Conservation (phyloP, 2,113 vertebrate species). For the Lophotis ruficrista region DNA sequence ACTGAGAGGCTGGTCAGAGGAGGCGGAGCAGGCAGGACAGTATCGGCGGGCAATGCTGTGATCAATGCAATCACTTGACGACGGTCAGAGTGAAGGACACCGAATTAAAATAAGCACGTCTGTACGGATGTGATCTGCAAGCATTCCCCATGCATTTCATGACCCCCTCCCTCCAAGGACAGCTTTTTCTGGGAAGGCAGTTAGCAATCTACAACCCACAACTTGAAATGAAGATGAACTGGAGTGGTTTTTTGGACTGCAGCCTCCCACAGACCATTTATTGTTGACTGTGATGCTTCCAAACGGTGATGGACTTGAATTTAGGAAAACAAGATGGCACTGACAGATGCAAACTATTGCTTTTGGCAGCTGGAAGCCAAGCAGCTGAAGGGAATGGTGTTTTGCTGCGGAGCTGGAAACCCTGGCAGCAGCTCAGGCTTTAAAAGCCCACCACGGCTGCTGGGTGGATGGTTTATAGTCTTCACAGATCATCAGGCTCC, state of each 20-base stretch:
- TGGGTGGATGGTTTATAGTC: neutral
- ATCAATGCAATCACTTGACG: fast-evolving
- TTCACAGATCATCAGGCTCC: neutral
- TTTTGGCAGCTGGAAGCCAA: constrained; percentile 53
- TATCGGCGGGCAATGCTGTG: fast-evolving
- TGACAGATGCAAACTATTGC: constrained; percentile 32
- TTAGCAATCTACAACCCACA: neutral
- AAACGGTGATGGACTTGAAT: neutral
- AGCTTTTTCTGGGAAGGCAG: neutral
- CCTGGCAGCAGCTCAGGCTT: constrained; percentile 1
- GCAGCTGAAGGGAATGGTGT: constrained; percentile 38
- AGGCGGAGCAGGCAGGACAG: neutral
- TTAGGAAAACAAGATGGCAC: constrained; percentile 14
- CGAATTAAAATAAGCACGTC: fast-evolving
- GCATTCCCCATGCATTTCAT: fast-evolving
- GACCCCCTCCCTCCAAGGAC: neutral
- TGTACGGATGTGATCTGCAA: neutral
- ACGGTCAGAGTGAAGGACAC: neutral
- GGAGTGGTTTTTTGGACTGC: neutral
- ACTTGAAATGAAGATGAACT: neutral
- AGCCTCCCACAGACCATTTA: neutral
- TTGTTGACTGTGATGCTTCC: neutral
- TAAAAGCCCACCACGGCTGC: neutral
- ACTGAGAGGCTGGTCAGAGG: neutral
- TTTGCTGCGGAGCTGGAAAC: neutral